Conservation (phyloP, 2,888 invertebrate genomes). For the Pyrgus malvae region DNA sequence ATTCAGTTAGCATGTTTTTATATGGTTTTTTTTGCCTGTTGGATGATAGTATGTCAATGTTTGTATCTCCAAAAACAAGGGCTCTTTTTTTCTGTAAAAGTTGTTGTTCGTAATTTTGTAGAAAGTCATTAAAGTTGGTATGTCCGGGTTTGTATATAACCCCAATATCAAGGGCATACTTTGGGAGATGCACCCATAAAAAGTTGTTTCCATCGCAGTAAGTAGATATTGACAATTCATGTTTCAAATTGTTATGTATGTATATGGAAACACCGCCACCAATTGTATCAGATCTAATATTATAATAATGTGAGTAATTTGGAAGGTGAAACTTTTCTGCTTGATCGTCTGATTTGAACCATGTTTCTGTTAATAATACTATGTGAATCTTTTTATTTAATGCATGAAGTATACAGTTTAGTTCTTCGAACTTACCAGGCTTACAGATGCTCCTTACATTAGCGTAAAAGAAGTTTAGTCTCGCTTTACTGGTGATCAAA, state of each 20-base stretch:
- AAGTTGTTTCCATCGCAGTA: not conserved
- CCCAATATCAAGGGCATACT: not conserved
- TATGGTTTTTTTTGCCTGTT: slow-evolving; percentile 7
- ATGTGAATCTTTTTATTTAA: not conserved
- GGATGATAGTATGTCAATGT: slow-evolving; percentile 29
- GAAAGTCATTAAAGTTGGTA: slow-evolving; percentile 15
- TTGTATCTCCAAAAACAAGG: slow-evolving; percentile 33
- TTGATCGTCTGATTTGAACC: not conserved
- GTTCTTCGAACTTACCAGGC: slow-evolving; percentile 8
- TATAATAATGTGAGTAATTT: slow-evolving; percentile 1
- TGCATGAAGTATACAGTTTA: not conserved
- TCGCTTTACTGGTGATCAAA: not conserved
- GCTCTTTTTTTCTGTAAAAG: slow-evolving; percentile 29
- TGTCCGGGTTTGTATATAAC: slow-evolving; percentile 9
- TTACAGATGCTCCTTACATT: slow-evolving; percentile 13
- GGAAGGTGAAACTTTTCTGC: not conserved
- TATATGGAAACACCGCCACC: slow-evolving; percentile 17
- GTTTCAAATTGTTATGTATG: slow-evolving; percentile 9
- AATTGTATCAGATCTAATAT: slow-evolving; percentile 7
- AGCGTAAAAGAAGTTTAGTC: slow-evolving; percentile 5
- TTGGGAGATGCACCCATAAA: not conserved
- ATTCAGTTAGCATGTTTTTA: slow-evolving; percentile 3
- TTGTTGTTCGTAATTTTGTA: slow-evolving; percentile 25
- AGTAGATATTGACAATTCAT: slow-evolving; percentile 3
- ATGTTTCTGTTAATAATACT: not conserved